Evolutionary conservation across 1,140 invertebrate species (phyloP), one percentile per base, ranked within the genome.

Genomic region (Lepidurus apus): DNA sequence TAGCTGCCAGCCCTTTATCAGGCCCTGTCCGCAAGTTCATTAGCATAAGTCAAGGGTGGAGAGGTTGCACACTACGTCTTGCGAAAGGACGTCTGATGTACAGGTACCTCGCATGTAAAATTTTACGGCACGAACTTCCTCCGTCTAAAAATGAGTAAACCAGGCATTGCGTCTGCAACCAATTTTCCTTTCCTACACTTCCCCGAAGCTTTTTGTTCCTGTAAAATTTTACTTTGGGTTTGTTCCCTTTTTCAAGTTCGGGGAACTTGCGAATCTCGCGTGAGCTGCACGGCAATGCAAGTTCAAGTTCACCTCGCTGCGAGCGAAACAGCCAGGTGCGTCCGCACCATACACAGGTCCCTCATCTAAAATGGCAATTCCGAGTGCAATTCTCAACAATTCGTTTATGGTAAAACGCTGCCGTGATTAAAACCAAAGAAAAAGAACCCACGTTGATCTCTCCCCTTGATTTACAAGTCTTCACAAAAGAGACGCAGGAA

Each of bases 11-110:
- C 53, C 53, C 53, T 65, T 65, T 21, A 9, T 65, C 53, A n/a
- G 6, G 17, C 6, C 9, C 21, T 65, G 53, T 65, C 21, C 17
- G 53, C 53, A 65, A 65, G 53, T 65, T 65, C 53, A 65, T 65
- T 65, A 65, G 53, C 53, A 65, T 65, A 65, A 65, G 53, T 65
- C 53, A 65, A 65, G 53, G 53, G 53, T 65, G 53, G 53, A 65
- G 21, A 65, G 53, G 53, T 65, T 65, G 53, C 34, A 34, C 34
- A 34, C 34, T 4, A 34, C 34, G 34, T 3, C 34, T 34, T 34
- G 34, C 34, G 34, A 34, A 34, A 34, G 34, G 34, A 4, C 3
- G 34, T 3, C 34, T 4, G 34, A 3, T 34, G 34, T 34, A 34
- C 34, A 34, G 34, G 34, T 34, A 34, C 34, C 53, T 65, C 53